Evolutionary conservation across 1,140 invertebrate species (phyloP), one percentile per base, ranked within the genome.

Genomic region (Macrotrachela quadricornifera): DNA sequence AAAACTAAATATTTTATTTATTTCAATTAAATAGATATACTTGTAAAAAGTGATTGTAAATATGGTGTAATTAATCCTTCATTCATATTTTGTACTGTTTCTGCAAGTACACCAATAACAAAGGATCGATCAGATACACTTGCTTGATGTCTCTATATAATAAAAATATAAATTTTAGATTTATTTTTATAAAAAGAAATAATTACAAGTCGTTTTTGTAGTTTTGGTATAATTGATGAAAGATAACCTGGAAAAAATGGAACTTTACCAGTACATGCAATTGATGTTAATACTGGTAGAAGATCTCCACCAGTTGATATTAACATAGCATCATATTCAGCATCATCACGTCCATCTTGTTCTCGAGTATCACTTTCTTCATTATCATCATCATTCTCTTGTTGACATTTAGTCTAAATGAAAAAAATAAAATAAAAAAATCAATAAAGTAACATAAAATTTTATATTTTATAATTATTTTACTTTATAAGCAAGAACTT

Each of bases 271-370:
- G 76, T 71, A 0, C 69, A 59, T 39, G 82, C 67, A 2, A 77
- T 71, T 60, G 76, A 76, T n/a, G 78, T 79, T 57, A 82, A 75
- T 54, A 74, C 72, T 1, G 79, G 76, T n/a, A 85, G 69, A 30
- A 83, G 71, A 61, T 83, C 80, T 21, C 78, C 79, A 15, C 80
- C 80, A 59, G 74, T 78, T 64, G 84, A 80, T 39, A 81, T 64
- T 30, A 84, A 64, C 60, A 80, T 67, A 59, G 78, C 77, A 51
- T 82, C 80, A 59, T 77, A 76, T 70, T 84, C 81, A 9, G 80
- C 79, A 59, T 82, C 78, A 38, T 71, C 64, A 16, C 21, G 21
- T 4, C 21, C 21, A 30, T 30, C 21, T 30, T 30, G 21, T 30
- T 30, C 21, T 30, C 21, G 21, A 30, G 3, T 8, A 30, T 30